Evolutionary conservation across 2,888 invertebrate species (phyloP).

Genomic region (Drosophila merina): DNA sequence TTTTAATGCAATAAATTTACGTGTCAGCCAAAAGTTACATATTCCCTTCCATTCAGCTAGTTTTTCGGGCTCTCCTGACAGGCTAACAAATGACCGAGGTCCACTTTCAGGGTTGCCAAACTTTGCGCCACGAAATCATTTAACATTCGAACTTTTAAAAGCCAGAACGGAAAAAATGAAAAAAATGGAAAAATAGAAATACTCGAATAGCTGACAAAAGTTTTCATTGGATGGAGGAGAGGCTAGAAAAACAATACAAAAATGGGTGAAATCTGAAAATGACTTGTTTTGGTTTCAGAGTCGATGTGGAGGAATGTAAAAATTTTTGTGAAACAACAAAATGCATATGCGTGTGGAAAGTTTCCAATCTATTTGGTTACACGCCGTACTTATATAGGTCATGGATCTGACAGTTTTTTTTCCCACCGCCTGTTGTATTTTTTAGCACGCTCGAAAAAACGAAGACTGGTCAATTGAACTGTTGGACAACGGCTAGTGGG

Average conservation of each 20-base stretch:
- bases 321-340: constrained; percentile 24
- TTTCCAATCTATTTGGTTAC: constrained; percentile 42
- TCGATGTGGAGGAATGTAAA: constrained; percentile 15
- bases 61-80: constrained; percentile 36
- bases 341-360: constrained; percentile 30
- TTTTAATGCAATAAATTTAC: constrained; percentile 67
- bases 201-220: constrained; percentile 12
- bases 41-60: neutral
- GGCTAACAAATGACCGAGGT: constrained; percentile 44
- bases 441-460: constrained; percentile 19
- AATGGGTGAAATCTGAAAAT: constrained; percentile 48
- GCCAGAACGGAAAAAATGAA: constrained; percentile 4
- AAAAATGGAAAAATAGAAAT: constrained; percentile 2
- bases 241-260: constrained; percentile 44
- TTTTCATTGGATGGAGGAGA: constrained; percentile 14
- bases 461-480: constrained; percentile 34
- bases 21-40: constrained; percentile 43
- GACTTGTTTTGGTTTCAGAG: constrained; percentile 56
- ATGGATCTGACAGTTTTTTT: constrained; percentile 32
- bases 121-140: constrained; percentile 54
- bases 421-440: constrained; percentile 29
- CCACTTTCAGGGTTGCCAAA: constrained; percentile 42
- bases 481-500: constrained; percentile 13
- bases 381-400: constrained; percentile 38
- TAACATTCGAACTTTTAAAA: constrained; percentile 47